Conservation (phyloP, 2,888 invertebrate genomes). For the Dione vanillae region DNA sequence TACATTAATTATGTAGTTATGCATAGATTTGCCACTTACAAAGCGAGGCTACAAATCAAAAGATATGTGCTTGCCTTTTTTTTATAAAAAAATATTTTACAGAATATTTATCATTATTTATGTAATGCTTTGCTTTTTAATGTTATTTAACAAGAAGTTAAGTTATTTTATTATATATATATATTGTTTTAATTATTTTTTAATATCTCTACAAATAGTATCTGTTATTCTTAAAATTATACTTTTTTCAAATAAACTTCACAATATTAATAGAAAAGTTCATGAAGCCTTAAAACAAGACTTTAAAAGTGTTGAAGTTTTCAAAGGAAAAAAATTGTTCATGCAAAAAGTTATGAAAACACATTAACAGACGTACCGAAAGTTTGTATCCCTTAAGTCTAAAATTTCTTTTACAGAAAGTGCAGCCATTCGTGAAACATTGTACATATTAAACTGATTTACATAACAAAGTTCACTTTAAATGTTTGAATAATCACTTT, state of each 20-base stretch:
- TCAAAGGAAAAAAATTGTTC: conserved; percentile 10
- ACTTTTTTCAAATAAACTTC: not conserved
- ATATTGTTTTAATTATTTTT: no score
- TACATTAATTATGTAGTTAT: no score
- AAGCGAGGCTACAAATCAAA: no score
- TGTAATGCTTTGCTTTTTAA: no score
- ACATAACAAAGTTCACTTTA: conserved; percentile 71
- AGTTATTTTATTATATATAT: no score
- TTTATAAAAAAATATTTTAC: no score
- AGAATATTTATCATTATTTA: no score
- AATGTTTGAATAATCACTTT: conserved; percentile 72
- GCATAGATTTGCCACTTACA: no score
- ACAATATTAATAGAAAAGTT: conserved; percentile 16
- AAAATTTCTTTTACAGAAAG: conserved; percentile 65
- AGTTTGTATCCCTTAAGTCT: conserved; percentile 58
- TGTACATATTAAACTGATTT: conserved; percentile 55
- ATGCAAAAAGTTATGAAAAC: conserved; percentile 45
- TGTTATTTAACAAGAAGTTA: no score
- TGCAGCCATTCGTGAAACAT: conserved; percentile 55
- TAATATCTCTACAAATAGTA: no score
- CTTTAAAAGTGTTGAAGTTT: conserved; percentile 11
- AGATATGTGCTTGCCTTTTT: no score
- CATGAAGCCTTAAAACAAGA: conserved; percentile 11
- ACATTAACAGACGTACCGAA: conserved; percentile 56
- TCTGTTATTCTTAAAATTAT: no score